Evolutionary conservation across 2,113 vertebrate species (phyloP).

Genomic region (Trichomycterus rosablanca): DNA sequence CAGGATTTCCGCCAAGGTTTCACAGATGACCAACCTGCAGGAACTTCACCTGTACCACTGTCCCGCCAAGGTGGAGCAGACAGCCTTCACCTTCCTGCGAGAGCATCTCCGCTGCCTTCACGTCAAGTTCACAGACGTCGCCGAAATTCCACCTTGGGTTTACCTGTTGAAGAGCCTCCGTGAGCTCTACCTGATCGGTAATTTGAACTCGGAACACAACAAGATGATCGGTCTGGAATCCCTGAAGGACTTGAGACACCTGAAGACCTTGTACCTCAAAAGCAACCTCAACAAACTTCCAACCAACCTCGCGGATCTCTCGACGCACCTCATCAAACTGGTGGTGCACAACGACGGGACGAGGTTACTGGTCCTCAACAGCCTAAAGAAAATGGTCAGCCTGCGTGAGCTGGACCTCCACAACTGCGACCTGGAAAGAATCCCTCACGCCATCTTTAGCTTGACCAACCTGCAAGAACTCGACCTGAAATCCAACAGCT

Average conservation of each 20-base stretch:
- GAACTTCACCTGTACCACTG: slow-evolving; percentile 94
- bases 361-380: slow-evolving; percentile 88
- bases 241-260: slow-evolving; percentile 84
- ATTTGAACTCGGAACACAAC: slow-evolving; percentile 95
- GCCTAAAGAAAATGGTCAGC: slow-evolving; percentile 95
- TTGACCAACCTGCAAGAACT: slow-evolving; percentile 91
- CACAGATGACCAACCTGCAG: slow-evolving; percentile 91
- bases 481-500: slow-evolving; percentile 90
- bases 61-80: slow-evolving; percentile 92
- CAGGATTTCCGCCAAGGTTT: slow-evolving; percentile 89
- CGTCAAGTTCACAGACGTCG: slow-evolving; percentile 93
- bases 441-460: slow-evolving; percentile 94
- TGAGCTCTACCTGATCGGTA: slow-evolving; percentile 86
- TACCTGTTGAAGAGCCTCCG: slow-evolving; percentile 89
- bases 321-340: slow-evolving; percentile 85
- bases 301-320: slow-evolving; percentile 90
- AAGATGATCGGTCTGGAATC: slow-evolving; percentile 96
- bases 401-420: slow-evolving; percentile 87
- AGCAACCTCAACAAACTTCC: slow-evolving; percentile 97
- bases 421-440: slow-evolving; percentile 91
- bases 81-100: slow-evolving; percentile 89
- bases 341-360: slow-evolving; percentile 96
- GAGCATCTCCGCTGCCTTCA: slow-evolving; percentile 93
- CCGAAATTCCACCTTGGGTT: slow-evolving; percentile 92
- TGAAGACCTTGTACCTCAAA: slow-evolving; percentile 87